Conservation (phyloP, 2,797 vertebrate genomes). For the Masticophis lateralis region DNA sequence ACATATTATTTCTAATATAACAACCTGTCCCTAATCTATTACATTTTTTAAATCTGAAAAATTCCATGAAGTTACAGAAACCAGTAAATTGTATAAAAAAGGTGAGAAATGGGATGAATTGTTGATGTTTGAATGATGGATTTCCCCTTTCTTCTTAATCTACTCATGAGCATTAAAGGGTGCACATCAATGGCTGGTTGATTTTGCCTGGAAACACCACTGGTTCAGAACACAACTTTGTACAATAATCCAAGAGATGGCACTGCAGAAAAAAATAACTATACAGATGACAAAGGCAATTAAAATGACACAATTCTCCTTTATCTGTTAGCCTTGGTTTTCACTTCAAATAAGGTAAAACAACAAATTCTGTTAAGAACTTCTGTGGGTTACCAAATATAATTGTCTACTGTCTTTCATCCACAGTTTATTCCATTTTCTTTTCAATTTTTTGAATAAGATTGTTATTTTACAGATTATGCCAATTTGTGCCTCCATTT, state of each 20-base stretch:
- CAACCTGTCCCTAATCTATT: neutral
- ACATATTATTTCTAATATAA: neutral
- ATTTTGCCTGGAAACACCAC: neutral
- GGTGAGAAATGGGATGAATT: neutral
- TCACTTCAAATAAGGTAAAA: neutral
- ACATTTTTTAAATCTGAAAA: neutral
- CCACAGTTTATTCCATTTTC: neutral
- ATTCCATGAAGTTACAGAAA: neutral
- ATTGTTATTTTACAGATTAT: neutral
- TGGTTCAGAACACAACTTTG: neutral
- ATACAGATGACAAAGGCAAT: neutral
- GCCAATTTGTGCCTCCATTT: neutral
- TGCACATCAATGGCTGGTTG: neutral
- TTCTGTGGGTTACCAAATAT: neutral
- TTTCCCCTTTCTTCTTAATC: neutral
- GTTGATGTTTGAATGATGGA: neutral
- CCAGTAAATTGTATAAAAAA: neutral
- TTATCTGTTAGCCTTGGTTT: neutral
- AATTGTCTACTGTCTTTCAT: neutral
- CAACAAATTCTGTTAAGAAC: neutral
- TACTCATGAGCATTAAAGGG: neutral
- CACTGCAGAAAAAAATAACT: neutral
- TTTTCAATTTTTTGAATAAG: neutral
- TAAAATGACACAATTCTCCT: neutral
- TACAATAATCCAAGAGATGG: neutral